These are phyloP conservation scores for Sitta europaea DNA, from an alignment of 2,113 vertebrate genomes.

Conservation along the genomic window DNA sequence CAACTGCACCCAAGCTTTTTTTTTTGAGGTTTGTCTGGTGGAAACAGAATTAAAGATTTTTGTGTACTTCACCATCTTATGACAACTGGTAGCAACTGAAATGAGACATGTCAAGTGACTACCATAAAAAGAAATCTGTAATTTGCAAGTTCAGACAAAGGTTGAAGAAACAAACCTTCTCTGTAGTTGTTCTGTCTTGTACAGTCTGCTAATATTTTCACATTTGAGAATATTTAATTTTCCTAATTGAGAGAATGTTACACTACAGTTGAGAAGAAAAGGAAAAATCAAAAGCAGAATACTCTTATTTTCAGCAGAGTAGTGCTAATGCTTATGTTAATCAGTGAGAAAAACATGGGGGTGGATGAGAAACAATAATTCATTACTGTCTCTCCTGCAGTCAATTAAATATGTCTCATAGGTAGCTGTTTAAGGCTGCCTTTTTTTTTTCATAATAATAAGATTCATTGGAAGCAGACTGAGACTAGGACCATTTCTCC, in stretches of 20 bases:
- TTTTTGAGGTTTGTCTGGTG: conserved; percentile 39
- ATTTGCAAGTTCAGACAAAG: conserved; percentile 40
- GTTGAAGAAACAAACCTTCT: background rate
- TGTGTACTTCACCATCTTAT: background rate
- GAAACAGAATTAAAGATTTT: conserved; percentile 5
- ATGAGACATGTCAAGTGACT: background rate
- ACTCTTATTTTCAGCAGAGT: background rate
- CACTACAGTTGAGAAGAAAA: background rate
- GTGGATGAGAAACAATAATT: conserved; percentile 1
- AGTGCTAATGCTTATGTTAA: background rate
- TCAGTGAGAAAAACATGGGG: background rate
- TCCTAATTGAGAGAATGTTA: background rate
- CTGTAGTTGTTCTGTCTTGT: background rate
- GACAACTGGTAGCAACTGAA: conserved; percentile 12
- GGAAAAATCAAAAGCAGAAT: background rate
- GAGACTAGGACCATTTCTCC: background rate
- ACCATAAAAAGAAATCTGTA: conserved; percentile 29
- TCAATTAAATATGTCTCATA: conserved; percentile 9
- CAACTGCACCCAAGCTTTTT: background rate
- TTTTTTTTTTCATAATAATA: background rate
- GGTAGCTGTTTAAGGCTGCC: background rate
- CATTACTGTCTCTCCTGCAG: background rate
- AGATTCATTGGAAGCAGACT: background rate
- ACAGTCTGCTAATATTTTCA: background rate
- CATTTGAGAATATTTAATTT: background rate